Base-by-base conservation (phyloP, 2,888 invertebrate species). In the Acanthoscelides obtectus region DNA sequence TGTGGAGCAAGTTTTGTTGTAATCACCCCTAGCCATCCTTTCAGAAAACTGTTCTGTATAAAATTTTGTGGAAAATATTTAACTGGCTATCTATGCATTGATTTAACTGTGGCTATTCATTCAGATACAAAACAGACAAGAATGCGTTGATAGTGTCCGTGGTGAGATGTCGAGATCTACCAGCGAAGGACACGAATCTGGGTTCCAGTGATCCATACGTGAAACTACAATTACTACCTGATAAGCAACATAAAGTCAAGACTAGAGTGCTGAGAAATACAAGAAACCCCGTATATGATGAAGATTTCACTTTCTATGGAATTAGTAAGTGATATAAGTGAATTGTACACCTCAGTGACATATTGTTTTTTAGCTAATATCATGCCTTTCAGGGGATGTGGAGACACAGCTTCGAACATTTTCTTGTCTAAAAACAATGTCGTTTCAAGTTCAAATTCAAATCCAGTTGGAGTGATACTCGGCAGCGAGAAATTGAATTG, bases 251-350 rank as follows among this genome's bases (percentile, higher is more conserved):
- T 84, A 97, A 97, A 86, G 98, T 97, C 71, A 79, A 79, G 73
- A 79, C 80, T 22, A 89, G 98, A 72, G 98, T 99, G 8, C 91
- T 99, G 64, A 92, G 98, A 77, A 98, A 98, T 85, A 98, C 99
- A 67, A 90, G 95, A 70, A 96, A 96, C 87, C 99, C 99, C 0
- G 93, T 96, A 0, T 99, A 98, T 86, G 98, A 99, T 82, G 99
- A 99, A 86, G 98, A 98, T 85, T 99, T 99, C 85, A 99, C 98
- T 0, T 99, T 99, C 89, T 99, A 98, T 84, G 98, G 98, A 71
- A 91, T 97, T 80, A 92, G 76, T 76, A 73, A 45, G 72, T 70
- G n/a, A n/a, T n/a, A n/a, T n/a, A n/a, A n/a, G n/a, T n/a, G n/a
- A n/a, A n/a, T n/a, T n/a, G n/a, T n/a, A n/a, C n/a, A n/a, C n/a